These are phyloP conservation scores for Rhinichthys klamathensis DNA, from an alignment of 2,113 vertebrate species.

Conservation along the genomic window DNA sequence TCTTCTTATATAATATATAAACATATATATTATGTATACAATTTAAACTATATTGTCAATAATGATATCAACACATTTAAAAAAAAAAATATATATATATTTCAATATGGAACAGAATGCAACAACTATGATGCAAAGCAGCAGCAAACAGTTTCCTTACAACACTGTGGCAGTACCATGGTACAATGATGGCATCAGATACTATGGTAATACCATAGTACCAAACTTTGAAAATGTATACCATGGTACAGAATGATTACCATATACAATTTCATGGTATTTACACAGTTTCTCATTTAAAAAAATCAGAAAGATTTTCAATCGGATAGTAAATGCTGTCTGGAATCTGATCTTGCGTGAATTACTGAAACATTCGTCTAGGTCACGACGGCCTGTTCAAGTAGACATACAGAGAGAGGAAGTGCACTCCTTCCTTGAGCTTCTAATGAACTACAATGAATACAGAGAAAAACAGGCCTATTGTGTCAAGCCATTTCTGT, in stretches of 20 bases:
- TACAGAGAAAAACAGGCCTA: not conserved
- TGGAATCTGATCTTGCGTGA: not conserved
- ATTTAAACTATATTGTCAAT: no score
- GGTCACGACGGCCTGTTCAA: not conserved
- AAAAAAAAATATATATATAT: no score
- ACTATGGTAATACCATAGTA: not conserved
- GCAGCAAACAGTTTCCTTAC: not conserved
- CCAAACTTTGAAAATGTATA: not conserved
- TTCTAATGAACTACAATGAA: not conserved
- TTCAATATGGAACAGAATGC: not conserved
- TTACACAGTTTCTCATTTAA: not conserved
- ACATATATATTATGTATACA: no score
- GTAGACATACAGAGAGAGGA: not conserved
- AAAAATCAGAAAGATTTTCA: not conserved
- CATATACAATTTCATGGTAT: not conserved
- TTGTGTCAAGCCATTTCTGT: not conserved
- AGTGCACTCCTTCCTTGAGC: not conserved
- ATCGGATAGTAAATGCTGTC: not conserved
- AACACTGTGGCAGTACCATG: not conserved
- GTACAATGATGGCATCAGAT: not conserved
- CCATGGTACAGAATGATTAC: not conserved
- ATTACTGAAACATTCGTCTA: not conserved
- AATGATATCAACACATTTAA: no score
- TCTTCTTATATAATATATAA: no score
- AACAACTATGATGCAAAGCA: not conserved